Conservation (phyloP, 1,140 invertebrate genomes). For the Stratiolaelaps scimitus region DNA sequence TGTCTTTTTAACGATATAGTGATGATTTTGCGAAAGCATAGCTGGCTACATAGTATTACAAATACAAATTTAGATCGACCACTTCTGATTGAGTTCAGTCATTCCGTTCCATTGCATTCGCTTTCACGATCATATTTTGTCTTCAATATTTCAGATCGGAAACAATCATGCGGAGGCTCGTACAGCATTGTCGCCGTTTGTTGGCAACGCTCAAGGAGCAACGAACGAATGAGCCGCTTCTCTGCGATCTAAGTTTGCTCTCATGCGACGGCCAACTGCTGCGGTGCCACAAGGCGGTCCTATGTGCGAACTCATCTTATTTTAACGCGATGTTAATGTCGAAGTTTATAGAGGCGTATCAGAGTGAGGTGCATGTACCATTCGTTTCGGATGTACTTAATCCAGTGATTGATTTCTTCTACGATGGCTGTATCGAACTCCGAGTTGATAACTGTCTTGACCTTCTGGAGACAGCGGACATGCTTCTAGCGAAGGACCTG, state of each 20-base stretch:
- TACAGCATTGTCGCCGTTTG: neutral
- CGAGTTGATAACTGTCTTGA: conserved; percentile 3
- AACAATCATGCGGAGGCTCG: neutral
- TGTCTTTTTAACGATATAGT: no score
- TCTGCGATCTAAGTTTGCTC: conserved; percentile 1
- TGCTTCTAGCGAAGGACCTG: conserved; percentile 17
- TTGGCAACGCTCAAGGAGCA: neutral
- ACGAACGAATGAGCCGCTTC: neutral
- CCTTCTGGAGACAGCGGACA: conserved; percentile 16
- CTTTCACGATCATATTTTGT: no score
- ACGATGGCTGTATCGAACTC: conserved; percentile 7
- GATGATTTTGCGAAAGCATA: no score
- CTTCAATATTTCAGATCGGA: no score
- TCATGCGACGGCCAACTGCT: neutral
- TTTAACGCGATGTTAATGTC: conserved; percentile 13
- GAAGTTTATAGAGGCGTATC: neutral
- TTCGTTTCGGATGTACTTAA: neutral
- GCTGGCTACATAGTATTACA: no score
- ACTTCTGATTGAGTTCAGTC: no score
- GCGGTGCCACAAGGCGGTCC: conserved; percentile 16
- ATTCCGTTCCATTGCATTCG: no score
- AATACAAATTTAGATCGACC: no score
- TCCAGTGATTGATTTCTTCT: conserved; percentile 14
- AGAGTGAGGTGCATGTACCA: conserved; percentile 3
- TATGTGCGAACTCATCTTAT: conserved; percentile 7